Evolutionary conservation across 2,888 invertebrate species (phyloP).

Genomic region (Amiota communis): DNA sequence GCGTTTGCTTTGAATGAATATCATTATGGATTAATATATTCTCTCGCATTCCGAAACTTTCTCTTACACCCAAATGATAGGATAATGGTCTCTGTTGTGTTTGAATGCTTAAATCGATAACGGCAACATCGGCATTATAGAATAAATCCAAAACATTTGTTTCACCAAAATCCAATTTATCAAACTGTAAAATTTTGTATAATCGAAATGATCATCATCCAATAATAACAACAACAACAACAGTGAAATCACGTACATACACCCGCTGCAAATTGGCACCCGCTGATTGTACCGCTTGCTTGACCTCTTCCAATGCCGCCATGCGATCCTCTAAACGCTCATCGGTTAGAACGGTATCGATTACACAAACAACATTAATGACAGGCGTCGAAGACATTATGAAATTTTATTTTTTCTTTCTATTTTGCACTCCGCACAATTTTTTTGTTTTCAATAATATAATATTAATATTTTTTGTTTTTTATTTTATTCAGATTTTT

Average conservation of each 20-base stretch:
- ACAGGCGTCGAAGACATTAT: no score
- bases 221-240: background rate
- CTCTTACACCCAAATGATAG: slow-evolving; percentile 97
- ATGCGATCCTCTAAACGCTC: slow-evolving; percentile 81
- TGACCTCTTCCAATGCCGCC: slow-evolving; percentile 88
- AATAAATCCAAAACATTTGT: slow-evolving; percentile 94
- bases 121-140: slow-evolving; percentile 98
- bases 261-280: slow-evolving; percentile 88
- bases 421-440: background rate
- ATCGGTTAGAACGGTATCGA: slow-evolving; percentile 83
- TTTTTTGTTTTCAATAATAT: background rate
- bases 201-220: slow-evolving; percentile 33
- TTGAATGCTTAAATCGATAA: slow-evolving; percentile 94
- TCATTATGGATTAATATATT: slow-evolving; percentile 93
- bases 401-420: background rate
- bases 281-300: slow-evolving; percentile 83
- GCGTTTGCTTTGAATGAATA: slow-evolving; percentile 88
- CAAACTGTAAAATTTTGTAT: slow-evolving; percentile 80
- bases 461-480: background rate
- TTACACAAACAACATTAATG: slow-evolving; percentile 92
- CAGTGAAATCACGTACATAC: slow-evolving; percentile 59
- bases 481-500: background rate
- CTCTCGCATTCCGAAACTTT: slow-evolving; percentile 97
- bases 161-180: slow-evolving; percentile 98
- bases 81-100: slow-evolving; percentile 94